phyloP scores from a whole-genome alignment of 2,888 invertebrate genomes.

The Hyalella azteca region DNA sequence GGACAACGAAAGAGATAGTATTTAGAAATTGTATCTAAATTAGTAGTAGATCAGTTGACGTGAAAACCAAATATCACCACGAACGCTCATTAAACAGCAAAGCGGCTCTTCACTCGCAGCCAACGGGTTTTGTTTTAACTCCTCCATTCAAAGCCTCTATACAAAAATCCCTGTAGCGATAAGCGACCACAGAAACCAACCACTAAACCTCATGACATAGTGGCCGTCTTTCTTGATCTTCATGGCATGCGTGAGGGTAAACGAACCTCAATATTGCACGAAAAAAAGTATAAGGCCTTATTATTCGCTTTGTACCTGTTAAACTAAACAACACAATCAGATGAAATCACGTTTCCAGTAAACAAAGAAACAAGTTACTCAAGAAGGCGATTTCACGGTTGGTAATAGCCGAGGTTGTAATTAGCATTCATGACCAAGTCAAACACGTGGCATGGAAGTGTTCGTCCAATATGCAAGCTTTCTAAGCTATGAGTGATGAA shows the following conservation, averaged over 20 bases:
- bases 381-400: conserved; percentile 18
- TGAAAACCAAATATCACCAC: no score
- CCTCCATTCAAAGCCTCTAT: no score
- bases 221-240: neutral
- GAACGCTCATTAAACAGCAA: no score
- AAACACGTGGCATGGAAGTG: neutral
- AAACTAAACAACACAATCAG: conserved; percentile 10
- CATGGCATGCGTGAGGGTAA: neutral
- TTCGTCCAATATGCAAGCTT: no score
- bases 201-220: neutral
- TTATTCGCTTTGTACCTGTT: neutral
- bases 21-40: no score
- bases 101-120: no score
- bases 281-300: neutral
- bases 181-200: neutral
- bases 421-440: conserved; percentile 18
- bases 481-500: no score
- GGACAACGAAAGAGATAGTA: no score
- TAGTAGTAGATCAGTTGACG: no score
- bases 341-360: conserved; percentile 37
- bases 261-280: neutral
- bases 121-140: no score
- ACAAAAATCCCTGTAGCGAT: no score
- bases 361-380: conserved; percentile 31
- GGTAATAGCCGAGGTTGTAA: conserved; percentile 4